Evolutionary conservation across 1,140 invertebrate species (phyloP).

Genomic region (Cotesia typhae): DNA sequence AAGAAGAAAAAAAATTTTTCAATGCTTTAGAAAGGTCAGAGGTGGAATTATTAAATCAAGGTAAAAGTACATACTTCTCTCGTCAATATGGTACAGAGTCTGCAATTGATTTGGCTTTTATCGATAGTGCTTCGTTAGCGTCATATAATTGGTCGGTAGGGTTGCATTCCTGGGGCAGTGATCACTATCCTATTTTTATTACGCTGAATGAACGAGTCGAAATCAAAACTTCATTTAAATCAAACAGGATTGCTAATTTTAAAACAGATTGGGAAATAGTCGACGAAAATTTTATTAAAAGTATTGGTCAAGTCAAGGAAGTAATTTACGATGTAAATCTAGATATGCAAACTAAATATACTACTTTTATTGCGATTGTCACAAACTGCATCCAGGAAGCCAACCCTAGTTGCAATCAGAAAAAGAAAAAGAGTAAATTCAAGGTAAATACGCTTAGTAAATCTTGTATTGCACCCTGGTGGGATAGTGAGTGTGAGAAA

Average conservation of each 20-base stretch:
- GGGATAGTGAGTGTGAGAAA: slow-evolving; percentile 2
- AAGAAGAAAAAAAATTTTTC: too few species aligned
- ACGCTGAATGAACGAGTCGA: neutral
- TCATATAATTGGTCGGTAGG: too few species aligned
- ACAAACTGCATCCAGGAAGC: too few species aligned
- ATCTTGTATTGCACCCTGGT: neutral
- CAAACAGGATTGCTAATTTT: neutral
- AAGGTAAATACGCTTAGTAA: neutral
- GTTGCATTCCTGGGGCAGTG: too few species aligned
- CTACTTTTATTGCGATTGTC: neutral
- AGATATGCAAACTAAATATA: neutral
- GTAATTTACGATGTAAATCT: neutral
- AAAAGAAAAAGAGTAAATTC: neutral
- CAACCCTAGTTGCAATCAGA: neutral
- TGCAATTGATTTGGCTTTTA: too few species aligned
- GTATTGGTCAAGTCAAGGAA: neutral
- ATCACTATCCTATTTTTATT: too few species aligned
- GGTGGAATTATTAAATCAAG: too few species aligned
- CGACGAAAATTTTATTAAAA: neutral
- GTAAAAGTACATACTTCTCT: too few species aligned
- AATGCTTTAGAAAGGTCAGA: too few species aligned
- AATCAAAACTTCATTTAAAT: neutral
- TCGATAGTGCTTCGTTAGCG: too few species aligned
- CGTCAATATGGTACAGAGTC: too few species aligned
- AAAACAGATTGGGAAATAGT: neutral